Base-by-base conservation (phyloP, 2,888 invertebrate genomes). In the Lasioglossum oenotherae region DNA sequence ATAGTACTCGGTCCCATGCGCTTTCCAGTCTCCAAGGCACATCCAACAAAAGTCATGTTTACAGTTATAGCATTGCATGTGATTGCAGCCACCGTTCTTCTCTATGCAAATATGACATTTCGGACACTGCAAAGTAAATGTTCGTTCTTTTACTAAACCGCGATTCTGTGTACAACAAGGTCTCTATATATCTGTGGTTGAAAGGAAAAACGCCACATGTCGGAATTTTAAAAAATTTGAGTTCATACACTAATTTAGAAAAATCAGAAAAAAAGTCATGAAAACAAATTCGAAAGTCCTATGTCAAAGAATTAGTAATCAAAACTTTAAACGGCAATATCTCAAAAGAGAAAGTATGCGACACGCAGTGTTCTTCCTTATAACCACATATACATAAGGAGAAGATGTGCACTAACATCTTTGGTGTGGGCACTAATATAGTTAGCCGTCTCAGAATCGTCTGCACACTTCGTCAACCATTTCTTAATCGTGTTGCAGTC, bases 21-120 rank as follows among this genome's bases (percentile, higher is more conserved):
- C 97, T 95, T 99, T 99, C 99, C 99, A 99, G 95, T 99, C 99
- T 81, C 99, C 99, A 87, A 99, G 96, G 95, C 99, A 99, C 97
- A 99, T 99, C 99, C 99, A 99, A 95, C 99, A 99, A 95, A 99
- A 99, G 95, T 99, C 99, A 95, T 99, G 98, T 95, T 99, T 98
- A 95, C 99, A 99, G 90, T 98, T 97, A 93, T 98, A 99, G 95
- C 99, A 99, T 95, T 99, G 99, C 99, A 99, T 99, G 95, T 99
- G 99, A 96, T 99, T 99, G 95, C 99, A 99, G 2, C 99, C 99
- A 81, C 99, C 99, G 96, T 99, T 99, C 96, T 99, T 99, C 96
- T 99, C 99, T 95, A 99, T 99, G 96, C 99, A 99, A 92, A 99
- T 99, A 96, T 99, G 99, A 96, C 99, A 99, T 96, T 98, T 98